These are phyloP conservation scores for Callorhinus ursinus DNA, from an alignment of 2,113 vertebrate species.

Conservation along the genomic window DNA sequence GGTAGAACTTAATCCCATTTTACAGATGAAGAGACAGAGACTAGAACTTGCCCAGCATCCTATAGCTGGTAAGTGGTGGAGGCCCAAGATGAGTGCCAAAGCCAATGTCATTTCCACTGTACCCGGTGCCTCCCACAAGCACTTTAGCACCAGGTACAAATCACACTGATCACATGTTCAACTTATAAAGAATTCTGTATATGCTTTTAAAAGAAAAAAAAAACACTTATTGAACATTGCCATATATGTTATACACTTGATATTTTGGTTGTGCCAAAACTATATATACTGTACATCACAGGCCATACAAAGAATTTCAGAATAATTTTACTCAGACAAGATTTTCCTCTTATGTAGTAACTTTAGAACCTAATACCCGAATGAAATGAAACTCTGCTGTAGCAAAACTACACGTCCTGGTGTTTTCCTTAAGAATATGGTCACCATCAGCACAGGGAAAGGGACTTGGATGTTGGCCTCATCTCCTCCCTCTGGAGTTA, in stretches of 20 bases:
- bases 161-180: background rate
- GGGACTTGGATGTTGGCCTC: background rate
- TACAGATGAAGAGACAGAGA: constrained; percentile 27
- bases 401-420: background rate
- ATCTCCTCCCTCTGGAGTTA: background rate
- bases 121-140: background rate
- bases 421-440: constrained; percentile 20
- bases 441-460: background rate
- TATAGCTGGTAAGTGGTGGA: background rate
- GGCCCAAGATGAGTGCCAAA: background rate
- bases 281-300: background rate
- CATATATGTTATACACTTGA: background rate
- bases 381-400: background rate
- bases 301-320: background rate
- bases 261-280: background rate
- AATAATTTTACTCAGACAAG: constrained; percentile 27
- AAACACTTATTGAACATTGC: background rate
- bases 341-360: constrained; percentile 31
- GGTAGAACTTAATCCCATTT: background rate
- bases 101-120: background rate
- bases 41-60: background rate
- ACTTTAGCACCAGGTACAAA: background rate
- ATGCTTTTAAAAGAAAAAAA: constrained; percentile 44
- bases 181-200: constrained; percentile 3
- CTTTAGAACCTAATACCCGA: background rate